phyloP scores from a whole-genome alignment of 2,113 vertebrate species.

The Vulpes vulpes region DNA sequence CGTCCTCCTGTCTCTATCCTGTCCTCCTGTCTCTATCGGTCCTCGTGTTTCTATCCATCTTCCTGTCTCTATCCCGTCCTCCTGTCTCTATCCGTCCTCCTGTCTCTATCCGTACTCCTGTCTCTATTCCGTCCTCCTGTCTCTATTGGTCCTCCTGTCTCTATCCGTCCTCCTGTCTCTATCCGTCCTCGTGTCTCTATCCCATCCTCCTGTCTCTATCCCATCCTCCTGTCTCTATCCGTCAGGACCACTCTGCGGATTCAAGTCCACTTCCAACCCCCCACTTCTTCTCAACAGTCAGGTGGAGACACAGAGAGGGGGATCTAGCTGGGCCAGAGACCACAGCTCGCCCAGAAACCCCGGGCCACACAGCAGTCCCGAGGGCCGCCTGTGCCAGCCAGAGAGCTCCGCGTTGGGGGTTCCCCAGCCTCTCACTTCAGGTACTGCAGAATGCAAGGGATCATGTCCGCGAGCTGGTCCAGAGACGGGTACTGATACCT shows the following conservation, averaged over 20 bases:
- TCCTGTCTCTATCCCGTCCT: neutral
- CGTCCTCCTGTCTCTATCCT: too few relatives aligned
- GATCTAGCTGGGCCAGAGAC: neutral
- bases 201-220: neutral
- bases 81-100: neutral
- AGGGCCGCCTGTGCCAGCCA: neutral
- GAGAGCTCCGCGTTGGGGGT: neutral
- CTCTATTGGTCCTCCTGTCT: neutral
- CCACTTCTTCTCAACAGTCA: neutral
- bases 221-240: neutral
- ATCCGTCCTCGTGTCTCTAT: neutral
- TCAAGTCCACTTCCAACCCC: neutral
- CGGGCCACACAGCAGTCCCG: neutral
- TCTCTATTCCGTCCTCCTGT: neutral
- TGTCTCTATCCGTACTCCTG: neutral
- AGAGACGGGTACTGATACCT: constrained; percentile 95
- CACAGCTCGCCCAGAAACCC: neutral
- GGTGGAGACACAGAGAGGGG: neutral
- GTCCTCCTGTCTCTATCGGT: too few relatives aligned
- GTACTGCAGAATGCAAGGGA: constrained; percentile 93
- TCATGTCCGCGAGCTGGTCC: constrained; percentile 95
- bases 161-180: neutral
- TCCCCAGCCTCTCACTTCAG: constrained; percentile 91
- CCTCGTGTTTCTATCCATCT: too few relatives aligned
- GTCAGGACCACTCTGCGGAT: neutral